Evolutionary conservation across 2,797 vertebrate species (phyloP).

Genomic region (Clarias laeviceps): DNA sequence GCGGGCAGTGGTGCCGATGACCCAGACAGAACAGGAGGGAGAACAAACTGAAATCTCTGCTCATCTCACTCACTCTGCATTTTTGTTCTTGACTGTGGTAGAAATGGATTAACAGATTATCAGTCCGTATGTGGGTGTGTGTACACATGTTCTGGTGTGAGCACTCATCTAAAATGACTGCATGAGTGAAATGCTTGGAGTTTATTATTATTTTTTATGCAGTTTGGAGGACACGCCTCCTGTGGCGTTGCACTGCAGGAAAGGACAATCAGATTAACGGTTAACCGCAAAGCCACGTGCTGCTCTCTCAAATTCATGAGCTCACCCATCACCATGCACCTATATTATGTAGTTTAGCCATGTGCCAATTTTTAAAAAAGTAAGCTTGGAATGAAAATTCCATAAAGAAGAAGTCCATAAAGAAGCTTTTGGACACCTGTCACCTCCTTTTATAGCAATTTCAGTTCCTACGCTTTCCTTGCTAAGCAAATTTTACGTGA

Average conservation of each 20-base stretch:
- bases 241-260: conserved; percentile 1
- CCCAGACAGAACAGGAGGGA: conserved; percentile 27
- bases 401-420: too few species aligned
- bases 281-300: neutral
- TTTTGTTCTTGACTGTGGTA: conserved; percentile 60
- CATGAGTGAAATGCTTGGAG: neutral
- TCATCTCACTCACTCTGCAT: conserved; percentile 47
- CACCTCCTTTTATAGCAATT: neutral
- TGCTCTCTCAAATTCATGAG: neutral
- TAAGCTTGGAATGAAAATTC: neutral
- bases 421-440: neutral
- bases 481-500: neutral
- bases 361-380: neutral
- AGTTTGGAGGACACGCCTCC: neutral
- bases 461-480: neutral
- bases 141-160: conserved; percentile 17
- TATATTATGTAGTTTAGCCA: neutral
- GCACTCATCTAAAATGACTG: neutral
- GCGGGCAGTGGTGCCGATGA: conserved; percentile 14
- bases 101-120: conserved; percentile 69
- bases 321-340: neutral
- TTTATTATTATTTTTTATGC: neutral
- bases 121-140: conserved; percentile 33
- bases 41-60: conserved; percentile 48
- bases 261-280: conserved; percentile 1